Evolutionary conservation across 2,797 vertebrate species (phyloP).

Genomic region (Sorex maritimensis): DNA sequence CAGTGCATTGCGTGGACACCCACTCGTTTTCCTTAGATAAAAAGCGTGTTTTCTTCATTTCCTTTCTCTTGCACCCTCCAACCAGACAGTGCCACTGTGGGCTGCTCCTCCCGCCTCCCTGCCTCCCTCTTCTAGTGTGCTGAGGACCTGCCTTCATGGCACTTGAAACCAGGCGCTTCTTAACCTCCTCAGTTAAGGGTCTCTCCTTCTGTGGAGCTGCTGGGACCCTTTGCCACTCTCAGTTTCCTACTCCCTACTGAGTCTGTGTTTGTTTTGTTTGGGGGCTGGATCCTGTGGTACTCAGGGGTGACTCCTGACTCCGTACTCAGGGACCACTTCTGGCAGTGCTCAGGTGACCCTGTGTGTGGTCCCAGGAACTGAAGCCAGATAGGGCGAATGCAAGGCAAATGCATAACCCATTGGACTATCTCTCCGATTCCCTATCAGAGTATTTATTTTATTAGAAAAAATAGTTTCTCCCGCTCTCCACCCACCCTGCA

Average conservation of each 20-base stretch:
- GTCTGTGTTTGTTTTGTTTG: too few species aligned
- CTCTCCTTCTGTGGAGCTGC: too few species aligned
- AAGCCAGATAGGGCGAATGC: too few species aligned
- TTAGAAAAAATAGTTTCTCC: neutral
- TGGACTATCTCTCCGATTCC: too few species aligned
- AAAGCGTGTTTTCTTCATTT: constrained; percentile 64
- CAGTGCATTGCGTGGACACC: neutral
- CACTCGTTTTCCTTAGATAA: constrained; percentile 27
- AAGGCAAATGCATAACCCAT: too few species aligned
- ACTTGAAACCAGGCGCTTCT: neutral
- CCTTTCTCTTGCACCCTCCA: constrained; percentile 22
- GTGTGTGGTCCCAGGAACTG: too few species aligned
- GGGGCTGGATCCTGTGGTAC: too few species aligned
- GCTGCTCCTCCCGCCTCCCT: neutral
- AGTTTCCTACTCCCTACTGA: too few species aligned
- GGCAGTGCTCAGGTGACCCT: too few species aligned
- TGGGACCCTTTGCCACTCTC: too few species aligned
- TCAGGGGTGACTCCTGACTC: too few species aligned
- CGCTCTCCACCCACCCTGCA: neutral
- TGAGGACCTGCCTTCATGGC: neutral
- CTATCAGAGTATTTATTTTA: neutral
- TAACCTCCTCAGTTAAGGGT: neutral
- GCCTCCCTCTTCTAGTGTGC: neutral
- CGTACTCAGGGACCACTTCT: too few species aligned
- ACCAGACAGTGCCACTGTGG: neutral